phyloP scores from a whole-genome alignment of 2,113 vertebrate genomes.

The Rhabdornis inornatus region DNA sequence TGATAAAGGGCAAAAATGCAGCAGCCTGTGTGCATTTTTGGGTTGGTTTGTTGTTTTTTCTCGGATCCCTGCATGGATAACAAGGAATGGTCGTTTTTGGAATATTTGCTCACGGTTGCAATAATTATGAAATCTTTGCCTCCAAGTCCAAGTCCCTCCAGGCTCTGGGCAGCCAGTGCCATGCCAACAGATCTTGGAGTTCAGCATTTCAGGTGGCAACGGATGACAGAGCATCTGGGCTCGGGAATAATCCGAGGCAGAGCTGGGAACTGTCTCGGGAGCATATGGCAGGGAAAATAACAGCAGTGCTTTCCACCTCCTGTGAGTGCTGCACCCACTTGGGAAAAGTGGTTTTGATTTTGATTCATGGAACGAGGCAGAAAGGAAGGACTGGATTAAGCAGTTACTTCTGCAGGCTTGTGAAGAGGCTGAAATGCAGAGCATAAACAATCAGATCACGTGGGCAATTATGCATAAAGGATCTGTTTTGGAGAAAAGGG shows the following conservation, averaged over 20 bases:
- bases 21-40: background rate
- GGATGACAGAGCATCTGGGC: conserved; percentile 31
- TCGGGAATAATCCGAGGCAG: background rate
- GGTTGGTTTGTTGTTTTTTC: background rate
- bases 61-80: background rate
- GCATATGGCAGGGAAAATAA: conserved; percentile 62
- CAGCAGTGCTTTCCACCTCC: conserved; percentile 40
- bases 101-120: background rate
- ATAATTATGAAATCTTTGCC: background rate
- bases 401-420: background rate
- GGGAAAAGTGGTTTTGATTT: conserved; percentile 8
- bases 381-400: background rate
- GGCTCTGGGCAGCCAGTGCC: conserved; percentile 14
- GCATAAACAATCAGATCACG: conserved; percentile 13
- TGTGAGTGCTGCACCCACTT: conserved; percentile 1
- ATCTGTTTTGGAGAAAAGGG: background rate
- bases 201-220: conserved; percentile 18
- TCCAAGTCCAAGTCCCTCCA: conserved; percentile 35
- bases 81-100: background rate
- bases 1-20: conserved; percentile 10
- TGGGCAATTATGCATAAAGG: background rate
- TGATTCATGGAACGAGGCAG: background rate
- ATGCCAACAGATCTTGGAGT: background rate
- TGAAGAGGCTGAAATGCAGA: conserved; percentile 17
- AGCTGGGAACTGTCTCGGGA: conserved; percentile 25